Percentiles rank a stretch among this genome's conserved stretches.
phyloP scores from a whole-genome alignment of 2,797 vertebrate species.

The Silurus aristotelis region DNA sequence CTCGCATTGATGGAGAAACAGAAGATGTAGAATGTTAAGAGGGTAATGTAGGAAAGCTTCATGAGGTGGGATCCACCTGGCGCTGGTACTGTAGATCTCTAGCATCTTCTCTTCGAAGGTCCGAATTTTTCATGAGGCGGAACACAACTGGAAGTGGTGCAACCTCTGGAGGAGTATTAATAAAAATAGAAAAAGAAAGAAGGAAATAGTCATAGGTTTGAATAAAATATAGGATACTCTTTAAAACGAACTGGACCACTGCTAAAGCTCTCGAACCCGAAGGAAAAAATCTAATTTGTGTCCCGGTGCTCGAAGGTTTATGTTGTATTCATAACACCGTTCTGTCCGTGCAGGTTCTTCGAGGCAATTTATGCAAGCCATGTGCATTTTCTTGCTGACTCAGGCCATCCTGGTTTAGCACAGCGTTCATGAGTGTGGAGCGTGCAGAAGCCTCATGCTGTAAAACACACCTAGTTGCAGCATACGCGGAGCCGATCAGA shows the following conservation, averaged over 20 bases:
- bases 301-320: constrained; percentile 5
- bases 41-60: no score
- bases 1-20: no score
- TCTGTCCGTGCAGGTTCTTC: constrained; percentile 22
- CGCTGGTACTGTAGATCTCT: no score
- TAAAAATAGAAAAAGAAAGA: no score
- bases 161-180: no score
- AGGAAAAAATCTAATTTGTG: neutral
- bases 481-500: neutral
- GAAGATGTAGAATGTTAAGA: no score
- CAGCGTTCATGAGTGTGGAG: neutral
- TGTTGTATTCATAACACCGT: constrained; percentile 12
- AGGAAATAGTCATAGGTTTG: no score
- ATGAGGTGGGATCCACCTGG: no score
- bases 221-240: neutral
- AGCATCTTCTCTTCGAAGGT: no score
- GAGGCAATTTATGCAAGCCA: constrained; percentile 26
- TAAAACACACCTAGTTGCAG: neutral
- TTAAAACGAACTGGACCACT: neutral
- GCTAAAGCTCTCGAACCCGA: neutral
- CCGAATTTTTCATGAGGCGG: no score
- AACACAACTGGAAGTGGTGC: no score
- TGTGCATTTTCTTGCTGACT: constrained; percentile 30
- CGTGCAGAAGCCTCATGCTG: neutral
- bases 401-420: constrained; percentile 20